A percentile compares a stretch with the other conserved stretches of the same genome.
Evolutionary conservation across 2,113 vertebrate genomes (phyloP).

Genomic region (Corythornis cristatus): DNA sequence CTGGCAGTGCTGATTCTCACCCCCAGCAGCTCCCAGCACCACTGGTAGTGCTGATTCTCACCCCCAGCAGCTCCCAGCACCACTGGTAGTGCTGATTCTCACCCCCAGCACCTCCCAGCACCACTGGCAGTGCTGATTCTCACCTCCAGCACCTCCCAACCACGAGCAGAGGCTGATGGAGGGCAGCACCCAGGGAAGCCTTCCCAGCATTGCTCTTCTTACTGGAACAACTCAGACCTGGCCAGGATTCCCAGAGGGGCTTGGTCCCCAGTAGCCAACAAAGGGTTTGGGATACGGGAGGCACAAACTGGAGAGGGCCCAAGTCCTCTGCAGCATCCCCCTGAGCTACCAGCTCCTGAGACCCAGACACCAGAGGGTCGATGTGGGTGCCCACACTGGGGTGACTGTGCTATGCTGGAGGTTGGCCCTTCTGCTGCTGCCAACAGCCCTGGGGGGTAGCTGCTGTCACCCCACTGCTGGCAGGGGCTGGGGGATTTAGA

Average conservation of each 20-base stretch:
- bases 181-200: neutral
- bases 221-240: accelerated
- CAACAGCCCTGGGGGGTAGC: neutral
- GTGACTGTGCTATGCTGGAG: accelerated
- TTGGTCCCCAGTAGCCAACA: accelerated
- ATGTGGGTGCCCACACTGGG: accelerated
- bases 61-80: neutral
- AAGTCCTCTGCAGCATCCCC: accelerated
- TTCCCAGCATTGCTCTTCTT: neutral
- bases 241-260: neutral
- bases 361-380: neutral
- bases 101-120: neutral
- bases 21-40: neutral
- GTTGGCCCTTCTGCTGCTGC: neutral
- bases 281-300: neutral
- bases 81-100: neutral
- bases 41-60: neutral
- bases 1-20: neutral
- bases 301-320: neutral
- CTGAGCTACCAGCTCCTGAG: neutral
- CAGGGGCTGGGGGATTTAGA: neutral
- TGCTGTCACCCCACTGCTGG: neutral
- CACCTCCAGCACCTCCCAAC: neutral
- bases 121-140: neutral
- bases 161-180: accelerated